A percentile compares a stretch with the other conserved stretches of the same genome.
phyloP scores from a whole-genome alignment of 2,113 vertebrate genomes.

The Crotalus helleri region DNA sequence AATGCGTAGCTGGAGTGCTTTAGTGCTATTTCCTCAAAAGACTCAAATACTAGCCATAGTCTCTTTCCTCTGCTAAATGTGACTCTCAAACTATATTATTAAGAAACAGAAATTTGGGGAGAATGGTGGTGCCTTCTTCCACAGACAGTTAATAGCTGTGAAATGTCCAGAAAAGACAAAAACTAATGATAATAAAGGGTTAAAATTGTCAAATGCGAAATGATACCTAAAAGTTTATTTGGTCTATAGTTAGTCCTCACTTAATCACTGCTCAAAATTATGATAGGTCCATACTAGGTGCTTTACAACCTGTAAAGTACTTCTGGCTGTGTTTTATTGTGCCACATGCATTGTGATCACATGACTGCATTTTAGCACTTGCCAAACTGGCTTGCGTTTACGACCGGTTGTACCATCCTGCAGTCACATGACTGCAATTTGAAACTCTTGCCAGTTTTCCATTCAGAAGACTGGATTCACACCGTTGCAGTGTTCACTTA shows the following conservation, averaged over 20 bases:
- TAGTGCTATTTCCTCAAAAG: neutral
- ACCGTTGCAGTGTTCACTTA: neutral
- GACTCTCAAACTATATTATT: neutral
- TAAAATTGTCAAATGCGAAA: slow-evolving; percentile 36
- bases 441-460: neutral
- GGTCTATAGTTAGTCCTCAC: neutral
- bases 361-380: neutral
- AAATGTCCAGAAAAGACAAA: neutral
- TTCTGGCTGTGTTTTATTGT: neutral
- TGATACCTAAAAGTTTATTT: slow-evolving; percentile 49
- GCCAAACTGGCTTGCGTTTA: neutral
- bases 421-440: neutral
- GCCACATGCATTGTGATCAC: neutral
- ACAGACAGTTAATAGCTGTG: neutral
- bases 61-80: fast-evolving
- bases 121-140: neutral
- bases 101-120: fast-evolving
- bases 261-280: neutral
- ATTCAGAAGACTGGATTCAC: neutral
- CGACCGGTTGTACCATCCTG: neutral
- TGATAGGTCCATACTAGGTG: neutral
- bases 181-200: slow-evolving; percentile 16
- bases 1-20: neutral
- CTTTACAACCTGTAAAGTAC: neutral
- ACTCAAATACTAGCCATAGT: fast-evolving